These are phyloP conservation scores for Pteropus rufus DNA, from an alignment of 2,797 vertebrate species.

Conservation along the genomic window DNA sequence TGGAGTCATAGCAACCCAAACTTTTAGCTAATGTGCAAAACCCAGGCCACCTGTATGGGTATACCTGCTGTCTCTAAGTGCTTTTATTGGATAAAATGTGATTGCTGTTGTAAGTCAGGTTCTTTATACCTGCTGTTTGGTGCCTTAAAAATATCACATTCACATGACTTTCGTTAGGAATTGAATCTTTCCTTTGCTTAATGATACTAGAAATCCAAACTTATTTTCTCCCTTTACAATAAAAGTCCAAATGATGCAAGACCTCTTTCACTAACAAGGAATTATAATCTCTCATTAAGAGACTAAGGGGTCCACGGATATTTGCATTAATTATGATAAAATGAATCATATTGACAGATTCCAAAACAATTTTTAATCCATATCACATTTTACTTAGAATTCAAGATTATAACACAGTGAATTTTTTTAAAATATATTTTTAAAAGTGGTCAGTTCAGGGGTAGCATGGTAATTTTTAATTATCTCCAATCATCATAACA, in stretches of 20 bases:
- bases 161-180: not conserved
- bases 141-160: slow-evolving; percentile 34
- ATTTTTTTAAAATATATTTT: not conserved
- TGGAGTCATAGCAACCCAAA: not conserved
- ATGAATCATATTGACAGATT: not conserved
- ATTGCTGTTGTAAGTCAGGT: slow-evolving; percentile 20
- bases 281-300: not conserved
- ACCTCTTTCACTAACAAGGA: not conserved
- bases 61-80: not conserved
- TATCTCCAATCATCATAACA: not conserved
- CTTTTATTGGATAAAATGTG: slow-evolving; percentile 14
- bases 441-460: not conserved
- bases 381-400: not conserved
- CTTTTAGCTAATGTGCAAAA: slow-evolving; percentile 44
- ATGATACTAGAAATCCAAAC: not conserved
- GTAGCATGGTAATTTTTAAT: not conserved
- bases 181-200: not conserved
- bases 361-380: not conserved
- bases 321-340: not conserved
- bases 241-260: not conserved
- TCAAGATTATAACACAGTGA: not conserved
- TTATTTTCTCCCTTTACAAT: not conserved
- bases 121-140: not conserved
- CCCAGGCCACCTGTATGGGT: not conserved
- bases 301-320: not conserved